These are phyloP conservation scores for Amblyraja radiata DNA, from an alignment of 2,797 vertebrate genomes.

Conservation along the genomic window DNA sequence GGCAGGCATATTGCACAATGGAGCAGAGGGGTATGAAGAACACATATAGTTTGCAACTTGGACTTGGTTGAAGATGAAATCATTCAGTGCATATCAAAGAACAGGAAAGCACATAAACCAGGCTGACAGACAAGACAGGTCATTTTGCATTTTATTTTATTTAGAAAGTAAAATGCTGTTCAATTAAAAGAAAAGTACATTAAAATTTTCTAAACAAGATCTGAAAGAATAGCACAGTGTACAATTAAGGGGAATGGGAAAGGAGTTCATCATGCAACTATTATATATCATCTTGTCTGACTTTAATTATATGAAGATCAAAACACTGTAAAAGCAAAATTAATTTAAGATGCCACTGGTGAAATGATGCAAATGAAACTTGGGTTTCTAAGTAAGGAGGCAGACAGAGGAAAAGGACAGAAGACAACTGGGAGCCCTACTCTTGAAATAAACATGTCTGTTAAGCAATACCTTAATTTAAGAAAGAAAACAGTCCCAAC, in stretches of 20 bases:
- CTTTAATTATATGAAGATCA: slow-evolving; percentile 4
- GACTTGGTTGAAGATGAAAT: slow-evolving; percentile 30
- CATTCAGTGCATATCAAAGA: slow-evolving; percentile 12
- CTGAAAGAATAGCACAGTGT: slow-evolving; percentile 18
- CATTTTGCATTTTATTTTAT: slow-evolving; percentile 36
- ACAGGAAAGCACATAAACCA: slow-evolving; percentile 33
- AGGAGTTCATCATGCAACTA: slow-evolving; percentile 5
- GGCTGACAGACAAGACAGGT: slow-evolving; percentile 35
- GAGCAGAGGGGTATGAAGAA: slow-evolving; percentile 5
- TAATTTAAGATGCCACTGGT: not conserved
- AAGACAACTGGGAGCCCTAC: not conserved
- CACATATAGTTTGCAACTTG: not conserved
- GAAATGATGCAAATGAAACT: slow-evolving; percentile 6
- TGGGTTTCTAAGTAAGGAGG: not conserved
- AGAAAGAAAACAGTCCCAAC: not conserved
- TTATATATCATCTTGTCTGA: slow-evolving; percentile 15
- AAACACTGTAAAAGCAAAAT: slow-evolving; percentile 23
- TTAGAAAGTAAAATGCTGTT: slow-evolving; percentile 35
- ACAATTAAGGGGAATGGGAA: slow-evolving; percentile 34
- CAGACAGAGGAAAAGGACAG: slow-evolving; percentile 1
- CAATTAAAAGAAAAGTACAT: slow-evolving; percentile 25
- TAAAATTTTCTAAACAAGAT: slow-evolving; percentile 32
- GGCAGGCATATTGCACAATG: slow-evolving; percentile 32
- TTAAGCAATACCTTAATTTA: not conserved
- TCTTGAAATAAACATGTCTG: not conserved